Conservation (phyloP, 2,797 vertebrate genomes). For the Moxostoma hubbsi region DNA sequence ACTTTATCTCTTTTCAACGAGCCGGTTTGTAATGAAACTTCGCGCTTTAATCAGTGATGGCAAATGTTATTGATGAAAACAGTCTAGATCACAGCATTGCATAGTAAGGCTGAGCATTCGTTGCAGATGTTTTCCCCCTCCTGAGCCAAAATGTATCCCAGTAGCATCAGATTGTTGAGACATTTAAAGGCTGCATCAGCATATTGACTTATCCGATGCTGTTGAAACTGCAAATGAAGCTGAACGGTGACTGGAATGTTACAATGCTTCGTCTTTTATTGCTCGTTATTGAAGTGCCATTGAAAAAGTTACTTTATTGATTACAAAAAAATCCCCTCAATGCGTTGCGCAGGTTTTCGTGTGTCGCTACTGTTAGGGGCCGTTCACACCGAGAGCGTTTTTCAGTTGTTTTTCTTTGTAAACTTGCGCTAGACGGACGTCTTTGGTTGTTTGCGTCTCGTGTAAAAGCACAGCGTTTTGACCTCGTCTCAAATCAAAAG, state of each 20-base stretch:
- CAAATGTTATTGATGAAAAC: background rate
- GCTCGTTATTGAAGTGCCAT: background rate
- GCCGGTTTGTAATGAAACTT: slow-evolving; percentile 4
- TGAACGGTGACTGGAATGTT: background rate
- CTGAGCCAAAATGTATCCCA: slow-evolving; percentile 9
- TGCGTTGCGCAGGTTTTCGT: background rate
- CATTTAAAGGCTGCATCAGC: slow-evolving; percentile 19
- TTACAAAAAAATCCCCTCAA: background rate
- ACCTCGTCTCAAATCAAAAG: too few relatives aligned
- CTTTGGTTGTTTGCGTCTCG: too few relatives aligned
- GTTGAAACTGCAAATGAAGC: slow-evolving; percentile 2
- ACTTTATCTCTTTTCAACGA: slow-evolving; percentile 50
- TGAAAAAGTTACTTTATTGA: slow-evolving; percentile 56
- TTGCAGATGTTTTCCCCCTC: slow-evolving; percentile 52
- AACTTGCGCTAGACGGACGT: too few relatives aligned
- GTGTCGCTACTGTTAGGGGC: background rate
- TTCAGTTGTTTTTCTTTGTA: too few relatives aligned
- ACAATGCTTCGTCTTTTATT: background rate
- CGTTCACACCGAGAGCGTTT: too few relatives aligned
- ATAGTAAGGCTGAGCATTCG: slow-evolving; percentile 10
- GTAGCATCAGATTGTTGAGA: slow-evolving; percentile 30
- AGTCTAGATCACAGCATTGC: background rate
- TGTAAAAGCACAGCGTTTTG: too few relatives aligned
- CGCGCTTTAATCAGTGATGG: background rate
- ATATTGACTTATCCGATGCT: slow-evolving; percentile 14